Base-by-base conservation (phyloP, 1,140 invertebrate species). In the Anastrepha obliqua region DNA sequence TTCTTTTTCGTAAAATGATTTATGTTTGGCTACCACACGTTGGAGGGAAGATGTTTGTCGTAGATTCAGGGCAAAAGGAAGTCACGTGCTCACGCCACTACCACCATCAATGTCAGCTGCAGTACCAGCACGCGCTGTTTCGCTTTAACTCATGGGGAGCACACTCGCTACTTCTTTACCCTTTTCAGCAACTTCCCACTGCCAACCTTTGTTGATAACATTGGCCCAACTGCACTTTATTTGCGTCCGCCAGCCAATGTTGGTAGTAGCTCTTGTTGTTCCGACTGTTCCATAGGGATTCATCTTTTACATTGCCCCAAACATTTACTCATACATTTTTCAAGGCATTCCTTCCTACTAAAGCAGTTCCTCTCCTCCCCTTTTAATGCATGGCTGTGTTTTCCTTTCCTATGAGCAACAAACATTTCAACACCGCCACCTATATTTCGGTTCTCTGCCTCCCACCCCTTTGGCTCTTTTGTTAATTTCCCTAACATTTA, bases 1-100 rank as follows among this genome's bases (percentile, higher is more conserved):
- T 86, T 86, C 55, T 62, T 86, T 86, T 86, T 62, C 85, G 29
- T 62, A 39, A 65, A 86, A 86, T 86, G 55, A 86, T 86, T 86
- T 86, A 86, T 86, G 85, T 65, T 60, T 62, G 62, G 20, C 85
- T 65, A 29, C 58, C 58, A 65, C 55, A 60, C 39, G 58, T 60
- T 62, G 55, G 58, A 20, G 85, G 44, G 29, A 11, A 15, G 85
- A 60, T 62, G 85, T 29, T 9, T 44, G 58, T 51, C 58, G 29
- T 62, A 59, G 85, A 86, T 64, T 15, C 85, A 58, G 59, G 58
- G 39, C 85, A 86, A 86, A 47, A 29, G 85, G 85, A 86, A 64
- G 85, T 64, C 59, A 59, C 85, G 59, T 11, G 85, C 85, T 44
- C 39, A 47, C 74, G 39, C 58, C n/a, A 62, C 58, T 55, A 39